Evolutionary conservation across 2,888 invertebrate species (phyloP).

Genomic region (Therioaphis trifolii): DNA sequence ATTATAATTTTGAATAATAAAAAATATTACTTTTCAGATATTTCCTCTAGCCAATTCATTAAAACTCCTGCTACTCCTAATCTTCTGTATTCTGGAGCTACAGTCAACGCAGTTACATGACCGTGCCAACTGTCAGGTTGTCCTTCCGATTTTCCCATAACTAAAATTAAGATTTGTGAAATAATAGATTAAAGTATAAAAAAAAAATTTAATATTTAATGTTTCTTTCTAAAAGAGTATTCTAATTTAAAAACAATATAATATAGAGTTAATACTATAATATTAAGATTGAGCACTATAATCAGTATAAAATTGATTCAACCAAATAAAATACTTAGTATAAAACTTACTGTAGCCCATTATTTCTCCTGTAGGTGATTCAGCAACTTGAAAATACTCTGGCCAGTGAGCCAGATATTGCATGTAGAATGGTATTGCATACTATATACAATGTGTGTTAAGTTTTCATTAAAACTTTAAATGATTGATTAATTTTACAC

Average conservation of each 20-base stretch:
- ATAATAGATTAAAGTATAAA: no score
- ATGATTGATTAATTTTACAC: not conserved
- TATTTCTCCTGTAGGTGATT: conserved; percentile 94
- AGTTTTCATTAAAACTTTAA: conserved; percentile 31
- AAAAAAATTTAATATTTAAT: no score
- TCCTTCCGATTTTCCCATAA: conserved; percentile 99
- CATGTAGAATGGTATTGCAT: conserved; percentile 94
- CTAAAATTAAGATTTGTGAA: conserved; percentile 72
- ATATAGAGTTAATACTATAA: no score
- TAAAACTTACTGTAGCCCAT: conserved; percentile 95
- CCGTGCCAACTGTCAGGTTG: conserved; percentile 98
- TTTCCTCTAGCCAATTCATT: conserved; percentile 94
- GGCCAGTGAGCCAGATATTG: conserved; percentile 99
- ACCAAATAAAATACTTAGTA: not conserved
- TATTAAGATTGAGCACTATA: no score
- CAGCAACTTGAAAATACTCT: conserved; percentile 97
- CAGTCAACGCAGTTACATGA: conserved; percentile 97
- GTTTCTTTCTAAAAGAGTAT: no score
- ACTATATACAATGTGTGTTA: conserved; percentile 69
- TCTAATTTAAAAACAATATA: no score
- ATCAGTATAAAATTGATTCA: no score
- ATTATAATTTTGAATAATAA: not conserved
- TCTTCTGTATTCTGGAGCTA: conserved; percentile 92
- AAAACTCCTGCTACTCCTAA: conserved; percentile 91
- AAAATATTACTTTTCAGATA: conserved; percentile 80